Evolutionary conservation across 2,888 invertebrate genomes (phyloP), one percentile per base, ranked within the genome.

Genomic region (Lymantria monacha): DNA sequence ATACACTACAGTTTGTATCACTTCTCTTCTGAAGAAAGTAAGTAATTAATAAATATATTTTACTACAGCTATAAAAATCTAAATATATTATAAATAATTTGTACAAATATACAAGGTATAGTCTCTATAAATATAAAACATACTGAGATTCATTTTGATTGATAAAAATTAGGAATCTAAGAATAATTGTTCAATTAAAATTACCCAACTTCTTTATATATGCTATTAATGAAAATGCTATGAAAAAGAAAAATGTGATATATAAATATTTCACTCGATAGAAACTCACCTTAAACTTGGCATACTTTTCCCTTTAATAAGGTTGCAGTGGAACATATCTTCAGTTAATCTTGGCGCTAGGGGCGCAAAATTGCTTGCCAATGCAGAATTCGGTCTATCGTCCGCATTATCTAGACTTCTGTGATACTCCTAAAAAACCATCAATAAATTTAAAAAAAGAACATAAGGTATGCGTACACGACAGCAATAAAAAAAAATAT

Each of bases 261-360:
- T 38, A 46, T 30, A 31, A 22, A 40, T 30, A 12, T 45, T 37
- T 33, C 42, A 45, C 44, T 7, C 49, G 49, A 55, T 43, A 42
- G n/a, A 46, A 48, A 70, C 92, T 89, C 90, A 97, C 97, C 97
- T 97, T 57, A 98, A 91, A 76, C 97, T 97, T 3, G 98, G 98
- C 97, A 98, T 97, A 92, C 98, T 98, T 89, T 98, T 98, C 56
- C 98, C 98, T 92, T 98, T 97, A 56, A 97, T 95, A 46, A 98
- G 92, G 83, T 96, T 97, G 67, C 87, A 87, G 41, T 85, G 87
- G 59, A 93, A 90, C 46, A 90, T 76, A 65, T 93, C 92, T 14
- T 90, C 89, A 30, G 92, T 88, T 1, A 85, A 62, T 57, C 92
- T 87, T 0, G 93, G 93, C 11, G 92, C 92, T 46, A 93, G 79